Conservation (phyloP, 2,113 vertebrate genomes). For the Amphiprion percula region DNA sequence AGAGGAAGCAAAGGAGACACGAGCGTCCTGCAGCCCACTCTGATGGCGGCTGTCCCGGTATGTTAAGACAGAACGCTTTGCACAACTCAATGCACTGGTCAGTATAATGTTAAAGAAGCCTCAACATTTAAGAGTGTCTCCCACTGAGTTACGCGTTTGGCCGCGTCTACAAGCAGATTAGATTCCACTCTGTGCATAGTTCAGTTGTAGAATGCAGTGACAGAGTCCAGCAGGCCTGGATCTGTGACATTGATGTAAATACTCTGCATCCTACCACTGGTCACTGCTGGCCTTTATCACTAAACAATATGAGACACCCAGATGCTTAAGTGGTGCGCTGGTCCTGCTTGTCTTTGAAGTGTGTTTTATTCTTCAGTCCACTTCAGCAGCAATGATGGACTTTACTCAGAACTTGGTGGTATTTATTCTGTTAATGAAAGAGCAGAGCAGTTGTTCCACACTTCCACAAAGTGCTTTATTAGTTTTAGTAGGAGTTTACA, state of each 20-base stretch:
- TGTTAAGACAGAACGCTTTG: slow-evolving; percentile 48
- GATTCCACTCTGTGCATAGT: slow-evolving; percentile 3
- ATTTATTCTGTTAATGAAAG: slow-evolving; percentile 11
- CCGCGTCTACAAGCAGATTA: slow-evolving; percentile 1
- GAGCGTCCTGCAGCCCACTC: slow-evolving; percentile 90
- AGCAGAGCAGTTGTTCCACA: rapidly evolving
- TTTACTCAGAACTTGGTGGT: slow-evolving; percentile 1
- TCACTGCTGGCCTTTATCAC: slow-evolving; percentile 16
- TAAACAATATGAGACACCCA: background rate
- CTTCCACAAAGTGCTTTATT: background rate
- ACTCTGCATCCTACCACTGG: background rate
- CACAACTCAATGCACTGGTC: slow-evolving; percentile 19
- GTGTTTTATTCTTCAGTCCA: slow-evolving; percentile 9
- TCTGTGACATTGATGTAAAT: slow-evolving; percentile 30
- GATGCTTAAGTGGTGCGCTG: background rate
- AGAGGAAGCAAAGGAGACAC: slow-evolving; percentile 95
- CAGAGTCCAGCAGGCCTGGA: slow-evolving; percentile 30
- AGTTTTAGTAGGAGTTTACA: background rate
- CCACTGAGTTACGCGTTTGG: background rate
- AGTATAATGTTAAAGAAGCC: background rate
- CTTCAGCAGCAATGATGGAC: slow-evolving; percentile 4
- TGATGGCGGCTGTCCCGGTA: slow-evolving; percentile 97
- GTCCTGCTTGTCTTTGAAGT: background rate
- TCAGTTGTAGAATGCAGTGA: slow-evolving; percentile 12
- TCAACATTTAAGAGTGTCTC: background rate